Evolutionary conservation across 2,888 invertebrate genomes (phyloP), one percentile per base, ranked within the genome.

Genomic region (Habroteleia sp.): DNA sequence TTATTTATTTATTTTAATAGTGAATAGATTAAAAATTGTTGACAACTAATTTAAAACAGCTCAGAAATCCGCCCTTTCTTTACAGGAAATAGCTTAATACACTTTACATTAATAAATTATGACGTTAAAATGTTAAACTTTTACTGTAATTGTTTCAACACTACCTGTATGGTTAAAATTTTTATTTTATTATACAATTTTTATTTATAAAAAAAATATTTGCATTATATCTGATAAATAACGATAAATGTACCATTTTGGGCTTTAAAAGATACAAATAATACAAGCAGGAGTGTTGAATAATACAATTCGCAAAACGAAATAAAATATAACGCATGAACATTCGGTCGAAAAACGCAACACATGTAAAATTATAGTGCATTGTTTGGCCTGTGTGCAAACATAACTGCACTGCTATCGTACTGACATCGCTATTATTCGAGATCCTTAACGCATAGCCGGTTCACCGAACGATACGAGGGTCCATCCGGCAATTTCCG

Each of bases 401-500:
- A 33, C 42, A 52, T 69, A 60, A 41, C 52, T 54, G 46, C 46
- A 23, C 52, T 44, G 17, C 29, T 52, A 74, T 68, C 66, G 54
- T 41, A 54, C 68, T 56, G 60, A 52, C 56, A 68, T 74, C 56
- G 66, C 60, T 17, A 66, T 74, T 66, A 68, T 62, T 74, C 60
- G 52, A 25, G 37, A 50, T 71, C 41, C 54, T 77, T 79, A 39
- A 73, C 39, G 27, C 39, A 37, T 48, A 58, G 56, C 68, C 42
- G 58, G 42, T 63, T 52, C 44, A 20, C n/a, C 20, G 41, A 16
- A 13, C 23, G 69, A 60, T 31, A 33, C 46, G 44, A 56, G 69
- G 54, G 65, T 52, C 20, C 44, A 58, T 41, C 65, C 66, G 65
- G 74, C 68, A 77, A 79, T 77, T 76, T 75, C 56, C 71, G 41